Evolutionary conservation across 2,113 vertebrate genomes (phyloP).

Genomic region (Rhabdornis inornatus): DNA sequence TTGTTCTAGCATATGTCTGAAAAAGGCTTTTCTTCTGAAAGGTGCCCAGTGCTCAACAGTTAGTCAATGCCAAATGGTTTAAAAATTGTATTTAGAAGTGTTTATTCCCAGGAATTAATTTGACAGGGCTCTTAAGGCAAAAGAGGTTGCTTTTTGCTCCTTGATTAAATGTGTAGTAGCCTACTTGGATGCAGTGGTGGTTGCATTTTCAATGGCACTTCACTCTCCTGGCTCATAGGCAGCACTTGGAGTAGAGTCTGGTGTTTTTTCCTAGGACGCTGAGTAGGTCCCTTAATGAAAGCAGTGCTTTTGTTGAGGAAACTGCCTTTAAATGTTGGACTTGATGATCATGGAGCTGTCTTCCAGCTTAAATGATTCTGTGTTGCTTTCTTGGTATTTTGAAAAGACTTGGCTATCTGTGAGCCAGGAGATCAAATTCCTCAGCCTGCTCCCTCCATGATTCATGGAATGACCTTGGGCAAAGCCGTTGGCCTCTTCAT

Average conservation of each 20-base stretch:
- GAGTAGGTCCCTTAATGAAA: not conserved
- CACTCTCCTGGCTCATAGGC: not conserved
- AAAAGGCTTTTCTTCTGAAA: not conserved
- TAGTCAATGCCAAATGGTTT: not conserved
- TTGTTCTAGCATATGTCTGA: not conserved
- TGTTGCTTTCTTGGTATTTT: not conserved
- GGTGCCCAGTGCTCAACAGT: not conserved
- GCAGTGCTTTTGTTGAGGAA: not conserved
- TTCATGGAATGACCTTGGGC: not conserved
- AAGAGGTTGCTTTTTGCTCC: not conserved
- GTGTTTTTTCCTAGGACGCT: not conserved
- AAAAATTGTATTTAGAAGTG: not conserved
- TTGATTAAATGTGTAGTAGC: not conserved
- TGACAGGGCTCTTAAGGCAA: not conserved
- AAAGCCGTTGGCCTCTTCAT: not conserved
- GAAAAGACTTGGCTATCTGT: accelerated
- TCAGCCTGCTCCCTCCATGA: not conserved
- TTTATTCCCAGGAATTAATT: not conserved
- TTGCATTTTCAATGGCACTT: not conserved
- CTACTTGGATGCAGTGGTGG: not conserved
- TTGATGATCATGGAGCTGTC: not conserved
- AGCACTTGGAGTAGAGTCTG: not conserved
- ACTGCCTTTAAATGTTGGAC: not conserved
- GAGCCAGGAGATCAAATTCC: not conserved
- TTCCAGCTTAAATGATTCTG: not conserved